phyloP scores from a whole-genome alignment of 2,888 invertebrate genomes.

The Panopea generosa region DNA sequence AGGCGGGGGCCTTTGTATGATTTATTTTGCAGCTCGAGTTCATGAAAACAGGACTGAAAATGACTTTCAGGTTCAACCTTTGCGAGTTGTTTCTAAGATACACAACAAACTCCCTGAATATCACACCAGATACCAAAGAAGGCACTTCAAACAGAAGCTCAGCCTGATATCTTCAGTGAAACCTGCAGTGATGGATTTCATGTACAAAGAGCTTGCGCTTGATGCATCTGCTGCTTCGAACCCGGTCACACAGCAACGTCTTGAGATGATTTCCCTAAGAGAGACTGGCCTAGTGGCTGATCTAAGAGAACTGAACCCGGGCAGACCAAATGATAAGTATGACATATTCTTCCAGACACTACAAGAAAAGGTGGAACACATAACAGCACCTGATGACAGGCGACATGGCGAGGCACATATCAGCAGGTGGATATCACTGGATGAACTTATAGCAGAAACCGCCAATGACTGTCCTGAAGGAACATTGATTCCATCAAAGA shows the following conservation, averaged over 20 bases:
- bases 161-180: constrained; percentile 26
- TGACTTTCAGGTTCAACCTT: constrained; percentile 3
- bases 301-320: constrained; percentile 33
- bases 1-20: constrained; percentile 14
- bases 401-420: constrained; percentile 31
- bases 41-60: constrained; percentile 1
- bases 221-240: constrained; percentile 42
- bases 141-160: constrained; percentile 30
- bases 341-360: constrained; percentile 46
- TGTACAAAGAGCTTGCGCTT: constrained; percentile 50
- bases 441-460: constrained; percentile 16
- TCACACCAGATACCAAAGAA: constrained; percentile 42
- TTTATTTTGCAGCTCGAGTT: constrained; percentile 17
- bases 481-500: constrained; percentile 27
- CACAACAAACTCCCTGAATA: constrained; percentile 32
- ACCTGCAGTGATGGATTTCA: constrained; percentile 38
- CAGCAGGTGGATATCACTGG: constrained; percentile 11
- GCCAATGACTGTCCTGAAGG: constrained; percentile 28
- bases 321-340: constrained; percentile 38
- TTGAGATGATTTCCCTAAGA: constrained; percentile 41
- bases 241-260: constrained; percentile 30
- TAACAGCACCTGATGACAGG: constrained; percentile 41
- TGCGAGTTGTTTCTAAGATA: constrained; percentile 5
- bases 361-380: constrained; percentile 28
- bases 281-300: constrained; percentile 46